Conservation (phyloP, 2,888 invertebrate genomes). For the Cerceris rybyensis region DNA sequence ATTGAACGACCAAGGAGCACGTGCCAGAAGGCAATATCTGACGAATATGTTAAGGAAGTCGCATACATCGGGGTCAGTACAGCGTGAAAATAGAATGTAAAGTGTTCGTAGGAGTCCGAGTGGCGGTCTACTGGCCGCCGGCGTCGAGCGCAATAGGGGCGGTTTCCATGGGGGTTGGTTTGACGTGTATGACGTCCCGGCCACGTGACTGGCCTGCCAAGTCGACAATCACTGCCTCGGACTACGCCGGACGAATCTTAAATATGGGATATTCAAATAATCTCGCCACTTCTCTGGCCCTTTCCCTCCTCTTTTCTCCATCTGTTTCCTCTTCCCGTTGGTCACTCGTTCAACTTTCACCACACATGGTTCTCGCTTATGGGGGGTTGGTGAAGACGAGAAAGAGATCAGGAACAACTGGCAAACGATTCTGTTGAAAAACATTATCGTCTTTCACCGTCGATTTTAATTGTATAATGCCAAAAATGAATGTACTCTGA, state of each 20-base stretch:
- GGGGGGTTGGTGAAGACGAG: background rate
- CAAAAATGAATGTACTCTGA: too few species aligned
- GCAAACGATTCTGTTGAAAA: background rate
- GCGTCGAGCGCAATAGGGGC: conserved; percentile 65
- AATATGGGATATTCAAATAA: conserved; percentile 80
- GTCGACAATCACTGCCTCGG: conserved; percentile 79
- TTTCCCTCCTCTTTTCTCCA: conserved; percentile 8
- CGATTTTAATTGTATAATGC: too few species aligned
- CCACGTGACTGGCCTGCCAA: conserved; percentile 80
- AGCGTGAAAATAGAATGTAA: conserved; percentile 81
- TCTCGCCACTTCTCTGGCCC: conserved; percentile 52
- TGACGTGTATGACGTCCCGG: conserved; percentile 81
- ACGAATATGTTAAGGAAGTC: conserved; percentile 76
- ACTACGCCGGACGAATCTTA: conserved; percentile 80
- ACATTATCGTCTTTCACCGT: background rate
- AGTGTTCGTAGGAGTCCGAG: conserved; percentile 70
- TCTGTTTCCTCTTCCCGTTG: background rate
- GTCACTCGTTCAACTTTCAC: conserved; percentile 6
- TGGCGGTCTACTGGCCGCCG: conserved; percentile 38
- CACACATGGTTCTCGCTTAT: background rate
- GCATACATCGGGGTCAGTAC: conserved; percentile 79
- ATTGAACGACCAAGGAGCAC: conserved; percentile 66
- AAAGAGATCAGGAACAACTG: background rate
- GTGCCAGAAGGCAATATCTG: conserved; percentile 76
- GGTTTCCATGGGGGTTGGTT: conserved; percentile 72